Conservation (phyloP, 2,888 invertebrate species). For the Habroteleia sp. region DNA sequence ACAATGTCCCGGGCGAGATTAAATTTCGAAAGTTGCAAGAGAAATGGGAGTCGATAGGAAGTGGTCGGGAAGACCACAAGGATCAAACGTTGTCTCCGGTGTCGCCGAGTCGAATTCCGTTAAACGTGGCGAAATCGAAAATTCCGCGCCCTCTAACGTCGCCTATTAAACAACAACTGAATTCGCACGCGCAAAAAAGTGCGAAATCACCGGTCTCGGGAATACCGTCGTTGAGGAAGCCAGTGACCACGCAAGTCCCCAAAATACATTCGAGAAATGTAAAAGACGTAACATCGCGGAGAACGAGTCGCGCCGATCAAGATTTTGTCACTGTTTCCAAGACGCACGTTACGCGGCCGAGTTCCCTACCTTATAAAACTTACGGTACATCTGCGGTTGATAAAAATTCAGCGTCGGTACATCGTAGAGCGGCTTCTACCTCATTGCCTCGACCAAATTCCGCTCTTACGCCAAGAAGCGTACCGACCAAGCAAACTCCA, state of each 20-base stretch:
- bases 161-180: slow-evolving; percentile 84
- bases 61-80: slow-evolving; percentile 81
- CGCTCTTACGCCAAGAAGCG: slow-evolving; percentile 69
- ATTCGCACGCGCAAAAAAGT: slow-evolving; percentile 66
- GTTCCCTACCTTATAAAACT: slow-evolving; percentile 85
- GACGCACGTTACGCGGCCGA: slow-evolving; percentile 83
- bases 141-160: slow-evolving; percentile 89
- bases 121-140: slow-evolving; percentile 83
- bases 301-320: slow-evolving; percentile 84
- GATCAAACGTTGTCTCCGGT: slow-evolving; percentile 70
- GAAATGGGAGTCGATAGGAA: slow-evolving; percentile 90
- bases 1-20: slow-evolving; percentile 82
- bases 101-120: slow-evolving; percentile 81
- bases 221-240: slow-evolving; percentile 77
- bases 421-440: slow-evolving; percentile 86
- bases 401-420: slow-evolving; percentile 78
- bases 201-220: slow-evolving; percentile 73
- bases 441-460: slow-evolving; percentile 83
- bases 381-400: slow-evolving; percentile 73
- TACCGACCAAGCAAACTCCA: slow-evolving; percentile 75
- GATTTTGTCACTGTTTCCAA: slow-evolving; percentile 78
- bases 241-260: slow-evolving; percentile 37
- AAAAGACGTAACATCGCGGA: slow-evolving; percentile 72
- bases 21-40: slow-evolving; percentile 89
- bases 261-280: slow-evolving; percentile 59